Evolutionary conservation across 2,113 vertebrate genomes (phyloP), one percentile per base, ranked within the genome.

Genomic region (Azemiops feae): DNA sequence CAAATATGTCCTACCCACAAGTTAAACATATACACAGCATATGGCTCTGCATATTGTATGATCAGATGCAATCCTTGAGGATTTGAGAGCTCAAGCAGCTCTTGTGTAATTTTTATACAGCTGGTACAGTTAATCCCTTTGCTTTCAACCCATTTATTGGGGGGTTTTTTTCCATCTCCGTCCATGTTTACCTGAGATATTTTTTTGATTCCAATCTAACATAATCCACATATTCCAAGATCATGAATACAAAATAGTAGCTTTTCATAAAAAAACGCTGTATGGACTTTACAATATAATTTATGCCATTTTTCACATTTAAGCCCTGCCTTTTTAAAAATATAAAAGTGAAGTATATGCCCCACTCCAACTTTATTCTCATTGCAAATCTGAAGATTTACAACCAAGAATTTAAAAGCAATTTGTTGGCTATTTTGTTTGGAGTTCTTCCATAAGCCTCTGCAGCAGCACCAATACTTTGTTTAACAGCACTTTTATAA

Each of bases 121-220:
- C 18, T 93, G 52, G 23, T 90, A 55, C 30, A 69, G 57, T 74
- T 39, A 94, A 91, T 9, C 52, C 53, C 50, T 93, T 89, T 47
- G 34, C 58, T 85, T 94, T 89, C 91, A 93, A 92, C 25, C 8
- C 92, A 18, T 81, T 81, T 50, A 92, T 90, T 93, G 91, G 14
- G 25, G n/a, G 27, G 20, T 6, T 25, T 81, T 20, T 39, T 30
- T 45, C 16, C 53, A 90, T 92, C 89, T 88, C 86, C 45, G 5
- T 55, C 16, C 45, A 94, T 93, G 93, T 96, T 52, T 69, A 93
- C 27, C 5, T 85, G 39, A 94, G 95, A 50, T 93, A 43, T 89
- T 88, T 92, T 11, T 58, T 87, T 91, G 69, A 93, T 81, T 53
- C 18, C 22, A 53, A 23, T 57, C 34, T 0, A 0, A 53, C 55